Evolutionary conservation across 1,140 invertebrate species (phyloP), one percentile per base, ranked within the genome.

Genomic region (Micrasema minimum): DNA sequence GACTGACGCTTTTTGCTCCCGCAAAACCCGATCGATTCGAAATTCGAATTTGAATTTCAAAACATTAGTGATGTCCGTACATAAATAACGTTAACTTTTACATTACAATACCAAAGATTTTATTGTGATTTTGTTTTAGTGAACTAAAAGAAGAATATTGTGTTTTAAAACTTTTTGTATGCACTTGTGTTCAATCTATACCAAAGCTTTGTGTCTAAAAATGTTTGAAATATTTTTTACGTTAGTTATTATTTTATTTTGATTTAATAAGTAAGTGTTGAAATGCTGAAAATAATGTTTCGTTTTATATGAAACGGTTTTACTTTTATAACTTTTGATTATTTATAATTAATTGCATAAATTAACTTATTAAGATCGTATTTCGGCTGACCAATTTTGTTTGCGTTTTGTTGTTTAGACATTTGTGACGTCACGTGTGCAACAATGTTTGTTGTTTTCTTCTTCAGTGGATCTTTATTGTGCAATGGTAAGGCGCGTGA

Each of bases 1-100:
- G 59, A 64, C 59, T 64, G 59, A 64, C 59, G 59, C 23, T 31
- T 45, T 23, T 18, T 20, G 20, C 59, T 45, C 59, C 59, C 35
- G 35, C 14, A 5, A 23, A 23, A 64, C 41, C 59, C 22, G 45
- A 64, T 64, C n/a, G 59, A 64, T 64, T 64, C 12, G 41, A 23
- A 31, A 12, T 64, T 46, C 35, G 35, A n/a, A 16, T 46, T 23
- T 57, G 41, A 64, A 59, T 20, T 59, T 59, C 9, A 22, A 59
- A 59, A 59, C 38, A 38, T 59, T 41, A 31, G 22, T 16, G 16
- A 7, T 31, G 2, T 53, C 26, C 23, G 22, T 26, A 26, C 10
- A n/a, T 26, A 31, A 26, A 53, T 12, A 31, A 6, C 7, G 7
- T 7, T 14, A 10, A 16, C 5, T 55, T 31, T 55, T 48, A 10